phyloP scores from a whole-genome alignment of 2,113 vertebrate genomes.

The Oncorhynchus nerka region DNA sequence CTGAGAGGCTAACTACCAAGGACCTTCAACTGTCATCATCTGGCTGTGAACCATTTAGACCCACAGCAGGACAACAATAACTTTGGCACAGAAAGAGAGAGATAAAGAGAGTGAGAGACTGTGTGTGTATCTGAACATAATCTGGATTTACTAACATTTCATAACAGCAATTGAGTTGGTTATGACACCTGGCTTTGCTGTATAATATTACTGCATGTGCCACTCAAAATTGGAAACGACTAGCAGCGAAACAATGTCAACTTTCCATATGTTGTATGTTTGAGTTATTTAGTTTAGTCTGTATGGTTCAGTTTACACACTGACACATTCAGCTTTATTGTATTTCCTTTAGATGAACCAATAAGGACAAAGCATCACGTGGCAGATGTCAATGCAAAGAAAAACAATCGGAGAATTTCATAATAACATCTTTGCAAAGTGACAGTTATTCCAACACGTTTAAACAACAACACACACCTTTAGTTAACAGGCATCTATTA shows the following conservation, averaged over 20 bases:
- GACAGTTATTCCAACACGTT: conserved; percentile 20
- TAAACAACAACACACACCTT: background rate
- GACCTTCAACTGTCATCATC: conserved; percentile 32
- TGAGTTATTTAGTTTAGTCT: conserved; percentile 61
- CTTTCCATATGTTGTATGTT: background rate
- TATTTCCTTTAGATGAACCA: conserved; percentile 46
- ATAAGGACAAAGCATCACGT: conserved; percentile 51
- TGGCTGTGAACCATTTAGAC: conserved; percentile 18
- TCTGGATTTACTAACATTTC: background rate
- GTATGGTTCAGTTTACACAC: conserved; percentile 59
- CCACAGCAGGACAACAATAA: conserved; percentile 7
- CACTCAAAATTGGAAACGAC: background rate
- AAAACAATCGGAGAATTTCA: conserved; percentile 50
- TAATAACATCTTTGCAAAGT: conserved; percentile 34
- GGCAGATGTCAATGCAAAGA: conserved; percentile 42
- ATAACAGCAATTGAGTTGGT: background rate
- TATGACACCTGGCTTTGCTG: background rate
- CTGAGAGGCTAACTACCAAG: conserved; percentile 51
- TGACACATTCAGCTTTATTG: conserved; percentile 64
- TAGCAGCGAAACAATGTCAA: conserved; percentile 15
- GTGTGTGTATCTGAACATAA: background rate
- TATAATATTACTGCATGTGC: background rate
- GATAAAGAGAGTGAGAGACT: background rate
- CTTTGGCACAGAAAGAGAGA: background rate
- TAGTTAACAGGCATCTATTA: background rate